A percentile compares a stretch with the other conserved stretches of the same genome.
phyloP scores from a whole-genome alignment of 1,140 invertebrate genomes.

The Drosophila bifasciata region DNA sequence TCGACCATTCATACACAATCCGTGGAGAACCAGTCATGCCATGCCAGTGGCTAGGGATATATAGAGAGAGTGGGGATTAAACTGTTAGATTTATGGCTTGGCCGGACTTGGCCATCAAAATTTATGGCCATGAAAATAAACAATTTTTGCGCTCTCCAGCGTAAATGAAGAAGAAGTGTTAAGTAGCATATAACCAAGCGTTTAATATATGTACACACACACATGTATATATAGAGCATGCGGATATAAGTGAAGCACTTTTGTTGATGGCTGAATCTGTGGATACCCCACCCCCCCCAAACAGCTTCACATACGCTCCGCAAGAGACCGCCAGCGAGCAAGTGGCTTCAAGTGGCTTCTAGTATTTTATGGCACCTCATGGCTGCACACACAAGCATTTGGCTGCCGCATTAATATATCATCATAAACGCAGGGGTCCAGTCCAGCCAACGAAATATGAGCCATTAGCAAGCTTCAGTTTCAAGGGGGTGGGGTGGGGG shows the following conservation, averaged over 20 bases:
- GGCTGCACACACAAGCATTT: slow-evolving; percentile 28
- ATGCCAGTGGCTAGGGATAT: neutral
- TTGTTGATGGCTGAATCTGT: slow-evolving; percentile 21
- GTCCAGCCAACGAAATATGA: slow-evolving; percentile 46
- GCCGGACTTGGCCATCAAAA: slow-evolving; percentile 63
- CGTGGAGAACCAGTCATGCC: neutral
- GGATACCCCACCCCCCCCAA: too few species aligned
- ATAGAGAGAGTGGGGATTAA: slow-evolving; percentile 34
- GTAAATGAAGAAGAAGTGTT: slow-evolving; percentile 58
- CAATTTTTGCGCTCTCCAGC: slow-evolving; percentile 59
- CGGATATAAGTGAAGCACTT: slow-evolving; percentile 38
- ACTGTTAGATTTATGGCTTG: slow-evolving; percentile 54
- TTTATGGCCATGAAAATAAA: slow-evolving; percentile 74
- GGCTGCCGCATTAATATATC: slow-evolving; percentile 74
- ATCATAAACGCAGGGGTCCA: slow-evolving; percentile 68
- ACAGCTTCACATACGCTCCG: neutral
- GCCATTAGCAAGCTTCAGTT: slow-evolving; percentile 43
- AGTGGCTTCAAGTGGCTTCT: slow-evolving; percentile 62
- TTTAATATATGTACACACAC: slow-evolving; percentile 35
- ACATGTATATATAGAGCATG: slow-evolving; percentile 5
- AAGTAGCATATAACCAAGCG: slow-evolving; percentile 61
- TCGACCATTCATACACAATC: slow-evolving; percentile 19
- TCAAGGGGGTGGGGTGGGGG: slow-evolving; percentile 3
- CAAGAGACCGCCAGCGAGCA: neutral
- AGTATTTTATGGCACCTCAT: slow-evolving; percentile 67